A percentile compares a stretch with the other conserved stretches of the same genome.
Conservation (phyloP, 1,140 invertebrate genomes). For the Pomacea maculata region DNA sequence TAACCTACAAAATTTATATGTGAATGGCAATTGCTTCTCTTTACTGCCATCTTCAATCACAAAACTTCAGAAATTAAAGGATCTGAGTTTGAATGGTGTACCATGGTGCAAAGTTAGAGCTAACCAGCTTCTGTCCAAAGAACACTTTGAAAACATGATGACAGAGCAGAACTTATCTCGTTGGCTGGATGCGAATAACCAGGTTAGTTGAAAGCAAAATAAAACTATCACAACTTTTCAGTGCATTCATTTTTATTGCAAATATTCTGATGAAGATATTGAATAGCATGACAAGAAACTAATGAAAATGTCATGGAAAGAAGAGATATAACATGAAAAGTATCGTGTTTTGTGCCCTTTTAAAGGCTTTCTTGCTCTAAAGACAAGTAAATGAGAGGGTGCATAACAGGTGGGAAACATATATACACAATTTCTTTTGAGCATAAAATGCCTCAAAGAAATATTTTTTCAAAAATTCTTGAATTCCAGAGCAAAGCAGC, state of each 20-base stretch:
- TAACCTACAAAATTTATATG: constrained; percentile 36
- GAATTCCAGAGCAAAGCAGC: constrained; percentile 44
- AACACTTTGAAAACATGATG: constrained; percentile 44
- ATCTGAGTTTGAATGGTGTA: constrained; percentile 50
- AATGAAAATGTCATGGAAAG: no score
- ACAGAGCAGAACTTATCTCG: constrained; percentile 25
- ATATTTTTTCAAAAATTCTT: constrained; percentile 13
- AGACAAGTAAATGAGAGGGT: background rate
- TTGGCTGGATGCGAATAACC: constrained; percentile 40
- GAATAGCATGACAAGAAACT: background rate
- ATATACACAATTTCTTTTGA: background rate
- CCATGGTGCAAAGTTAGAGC: constrained; percentile 39
- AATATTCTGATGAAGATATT: background rate
- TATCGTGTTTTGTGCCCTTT: background rate
- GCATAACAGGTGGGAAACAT: background rate
- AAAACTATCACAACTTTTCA: background rate
- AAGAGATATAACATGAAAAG: no score
- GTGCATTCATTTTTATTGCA: background rate
- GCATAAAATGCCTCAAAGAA: background rate
- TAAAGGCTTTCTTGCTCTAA: background rate
- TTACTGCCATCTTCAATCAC: constrained; percentile 45
- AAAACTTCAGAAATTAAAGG: constrained; percentile 45
- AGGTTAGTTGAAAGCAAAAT: constrained; percentile 16
- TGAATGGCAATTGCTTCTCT: constrained; percentile 51
- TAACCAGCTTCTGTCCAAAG: constrained; percentile 45